Evolutionary conservation across 1,140 invertebrate species (phyloP).

Genomic region (Aphaenogaster rudis): DNA sequence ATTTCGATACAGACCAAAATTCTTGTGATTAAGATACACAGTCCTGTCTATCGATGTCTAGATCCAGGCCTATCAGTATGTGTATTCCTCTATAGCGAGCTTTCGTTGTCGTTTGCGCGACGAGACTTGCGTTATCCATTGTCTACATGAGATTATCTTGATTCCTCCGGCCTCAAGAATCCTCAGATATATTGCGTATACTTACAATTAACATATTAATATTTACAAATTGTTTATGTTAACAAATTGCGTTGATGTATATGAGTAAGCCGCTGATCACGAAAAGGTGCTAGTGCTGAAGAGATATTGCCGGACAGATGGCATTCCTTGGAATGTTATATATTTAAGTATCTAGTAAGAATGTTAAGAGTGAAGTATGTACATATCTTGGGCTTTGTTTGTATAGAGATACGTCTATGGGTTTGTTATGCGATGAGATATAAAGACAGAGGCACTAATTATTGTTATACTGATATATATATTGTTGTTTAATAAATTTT

Average conservation of each 20-base stretch:
- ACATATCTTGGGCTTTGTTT: constrained; percentile 80
- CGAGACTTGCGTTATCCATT: constrained; percentile 23
- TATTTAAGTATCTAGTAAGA: constrained; percentile 80
- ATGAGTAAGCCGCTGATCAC: constrained; percentile 42
- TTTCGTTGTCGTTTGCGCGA: constrained; percentile 17
- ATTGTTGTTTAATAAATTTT: constrained; percentile 86
- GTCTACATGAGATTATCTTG: constrained; percentile 34
- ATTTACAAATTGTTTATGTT: constrained; percentile 35
- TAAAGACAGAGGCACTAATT: constrained; percentile 72
- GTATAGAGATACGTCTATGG: constrained; percentile 81
- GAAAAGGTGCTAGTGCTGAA: constrained; percentile 72
- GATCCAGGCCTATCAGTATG: constrained; percentile 22
- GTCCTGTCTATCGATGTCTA: constrained; percentile 15
- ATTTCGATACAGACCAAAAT: constrained; percentile 37
- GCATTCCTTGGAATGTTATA: constrained; percentile 83
- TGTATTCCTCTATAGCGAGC: background rate
- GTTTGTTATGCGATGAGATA: constrained; percentile 83
- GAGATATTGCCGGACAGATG: constrained; percentile 80
- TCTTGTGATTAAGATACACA: constrained; percentile 45
- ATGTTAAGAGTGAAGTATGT: constrained; percentile 79
- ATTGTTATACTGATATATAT: constrained; percentile 79
- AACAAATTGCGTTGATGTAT: constrained; percentile 52
- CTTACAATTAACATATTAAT: constrained; percentile 54
- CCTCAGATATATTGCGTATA: constrained; percentile 45
- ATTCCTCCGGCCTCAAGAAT: constrained; percentile 35